Evolutionary conservation across 2,797 vertebrate species (phyloP).

Genomic region (Hylomyscus alleni): DNA sequence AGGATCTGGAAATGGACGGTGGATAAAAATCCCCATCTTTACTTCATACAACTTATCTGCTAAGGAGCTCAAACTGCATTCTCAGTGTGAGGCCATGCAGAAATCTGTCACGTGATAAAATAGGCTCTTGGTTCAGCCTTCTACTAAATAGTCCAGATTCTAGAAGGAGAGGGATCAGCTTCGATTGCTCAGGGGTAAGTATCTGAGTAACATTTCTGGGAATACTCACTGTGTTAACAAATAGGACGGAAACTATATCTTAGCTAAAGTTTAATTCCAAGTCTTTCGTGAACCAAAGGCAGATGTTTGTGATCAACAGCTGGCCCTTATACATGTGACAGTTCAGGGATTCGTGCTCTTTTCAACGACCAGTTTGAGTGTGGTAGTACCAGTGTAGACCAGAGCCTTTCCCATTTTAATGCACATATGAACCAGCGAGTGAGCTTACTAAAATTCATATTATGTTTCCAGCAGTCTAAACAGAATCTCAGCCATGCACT

Average conservation of each 20-base stretch:
- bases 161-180: conserved; percentile 28
- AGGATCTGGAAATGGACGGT: conserved; percentile 62
- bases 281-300: not conserved
- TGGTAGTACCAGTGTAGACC: not conserved
- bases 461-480: conserved; percentile 3
- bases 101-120: conserved; percentile 56
- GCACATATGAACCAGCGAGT: not conserved
- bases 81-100: not conserved
- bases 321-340: conserved; percentile 28
- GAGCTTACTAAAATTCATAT: conserved; percentile 15
- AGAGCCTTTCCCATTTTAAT: not conserved
- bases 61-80: not conserved
- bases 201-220: not conserved
- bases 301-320: conserved; percentile 41
- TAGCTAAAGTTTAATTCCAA: conserved; percentile 5
- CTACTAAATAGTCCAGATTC: not conserved
- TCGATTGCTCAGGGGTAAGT: not conserved
- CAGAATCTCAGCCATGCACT: conserved; percentile 11
- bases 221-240: conserved; percentile 44
- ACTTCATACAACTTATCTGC: conserved; percentile 61
- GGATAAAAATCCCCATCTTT: conserved; percentile 54
- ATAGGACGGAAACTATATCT: conserved; percentile 38
- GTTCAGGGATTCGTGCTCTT: not conserved
- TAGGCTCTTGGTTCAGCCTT: conserved; percentile 35
- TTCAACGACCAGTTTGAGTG: not conserved